Evolutionary conservation across 2,888 invertebrate genomes (phyloP).

Genomic region (Dryococelus australis): DNA sequence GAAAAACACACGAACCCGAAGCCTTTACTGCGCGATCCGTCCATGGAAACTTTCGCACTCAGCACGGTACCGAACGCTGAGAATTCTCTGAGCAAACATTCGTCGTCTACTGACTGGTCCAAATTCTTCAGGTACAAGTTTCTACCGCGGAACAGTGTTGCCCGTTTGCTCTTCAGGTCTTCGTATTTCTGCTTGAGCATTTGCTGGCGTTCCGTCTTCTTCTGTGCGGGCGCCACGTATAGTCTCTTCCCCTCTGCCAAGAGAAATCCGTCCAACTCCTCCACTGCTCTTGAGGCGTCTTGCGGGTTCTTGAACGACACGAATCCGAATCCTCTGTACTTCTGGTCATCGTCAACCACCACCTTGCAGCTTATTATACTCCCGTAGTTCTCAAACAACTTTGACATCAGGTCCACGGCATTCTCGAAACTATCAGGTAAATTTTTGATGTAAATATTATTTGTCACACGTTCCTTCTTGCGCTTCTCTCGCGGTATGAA

Average conservation of each 20-base stretch:
- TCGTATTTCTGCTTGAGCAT: conserved; percentile 64
- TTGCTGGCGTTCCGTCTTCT: conserved; percentile 66
- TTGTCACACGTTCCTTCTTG: conserved; percentile 63
- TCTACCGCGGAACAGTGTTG: conserved; percentile 67
- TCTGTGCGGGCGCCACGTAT: conserved; percentile 69
- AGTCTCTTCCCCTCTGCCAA: conserved; percentile 54
- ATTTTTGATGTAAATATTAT: conserved; percentile 71
- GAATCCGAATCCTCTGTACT: conserved; percentile 68
- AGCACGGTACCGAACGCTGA: conserved; percentile 73
- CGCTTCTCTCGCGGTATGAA: conserved; percentile 68
- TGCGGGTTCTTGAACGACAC: conserved; percentile 67
- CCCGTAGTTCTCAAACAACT: conserved; percentile 63
- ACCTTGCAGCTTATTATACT: conserved; percentile 58
- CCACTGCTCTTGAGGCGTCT: conserved; percentile 63
- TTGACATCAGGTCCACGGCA: conserved; percentile 57
- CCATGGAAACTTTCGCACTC: conserved; percentile 71
- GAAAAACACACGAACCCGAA: conserved; percentile 78
- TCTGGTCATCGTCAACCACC: conserved; percentile 60
- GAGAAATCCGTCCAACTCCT: conserved; percentile 61
- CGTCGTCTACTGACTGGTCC: conserved; percentile 74
- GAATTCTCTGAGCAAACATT: conserved; percentile 69
- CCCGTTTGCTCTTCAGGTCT: conserved; percentile 63
- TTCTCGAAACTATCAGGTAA: conserved; percentile 65
- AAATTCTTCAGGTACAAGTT: conserved; percentile 78
- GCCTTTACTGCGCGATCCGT: conserved; percentile 64